Percentiles rank a stretch among this genome's conserved stretches.
phyloP scores from a whole-genome alignment of 1,140 invertebrate species.

The Camponotus vicinus region DNA sequence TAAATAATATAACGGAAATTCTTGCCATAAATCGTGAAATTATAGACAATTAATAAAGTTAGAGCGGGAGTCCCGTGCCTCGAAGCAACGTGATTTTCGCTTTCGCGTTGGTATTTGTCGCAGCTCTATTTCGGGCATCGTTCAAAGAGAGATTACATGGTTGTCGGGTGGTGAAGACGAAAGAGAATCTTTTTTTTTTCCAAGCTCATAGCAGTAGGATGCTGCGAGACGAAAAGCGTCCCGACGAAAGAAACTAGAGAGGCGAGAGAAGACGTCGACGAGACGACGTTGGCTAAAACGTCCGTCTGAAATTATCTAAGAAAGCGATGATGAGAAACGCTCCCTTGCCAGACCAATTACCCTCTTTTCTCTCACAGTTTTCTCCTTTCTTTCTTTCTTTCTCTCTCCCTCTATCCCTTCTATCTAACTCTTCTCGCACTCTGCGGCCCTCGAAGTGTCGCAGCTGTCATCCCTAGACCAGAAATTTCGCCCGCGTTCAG shows the following conservation, averaged over 20 bases:
- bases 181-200: slow-evolving; percentile 50
- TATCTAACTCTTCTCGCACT: slow-evolving; percentile 18
- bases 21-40: slow-evolving; percentile 5
- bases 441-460: slow-evolving; percentile 58
- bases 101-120: not conserved
- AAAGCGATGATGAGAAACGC: slow-evolving; percentile 70
- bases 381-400: not conserved
- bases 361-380: slow-evolving; percentile 64
- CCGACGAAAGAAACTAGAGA: slow-evolving; percentile 61
- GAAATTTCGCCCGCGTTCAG: slow-evolving; percentile 73
- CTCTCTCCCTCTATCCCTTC: not conserved
- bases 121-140: not conserved
- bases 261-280: slow-evolving; percentile 26
- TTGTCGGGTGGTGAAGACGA: not conserved
- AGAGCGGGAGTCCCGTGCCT: not conserved
- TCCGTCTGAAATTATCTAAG: slow-evolving; percentile 74
- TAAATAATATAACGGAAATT: not conserved
- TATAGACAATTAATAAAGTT: slow-evolving; percentile 20
- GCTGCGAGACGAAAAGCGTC: slow-evolving; percentile 41
- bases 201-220: not conserved
- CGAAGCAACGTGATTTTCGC: slow-evolving; percentile 14
- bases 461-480: slow-evolving; percentile 52
- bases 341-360: slow-evolving; percentile 71
- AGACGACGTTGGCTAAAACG: slow-evolving; percentile 64
- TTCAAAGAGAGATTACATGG: slow-evolving; percentile 41